A percentile compares a stretch with the other conserved stretches of the same genome.
phyloP scores from a whole-genome alignment of 2,113 vertebrate genomes.

The Aphyosemion australe region DNA sequence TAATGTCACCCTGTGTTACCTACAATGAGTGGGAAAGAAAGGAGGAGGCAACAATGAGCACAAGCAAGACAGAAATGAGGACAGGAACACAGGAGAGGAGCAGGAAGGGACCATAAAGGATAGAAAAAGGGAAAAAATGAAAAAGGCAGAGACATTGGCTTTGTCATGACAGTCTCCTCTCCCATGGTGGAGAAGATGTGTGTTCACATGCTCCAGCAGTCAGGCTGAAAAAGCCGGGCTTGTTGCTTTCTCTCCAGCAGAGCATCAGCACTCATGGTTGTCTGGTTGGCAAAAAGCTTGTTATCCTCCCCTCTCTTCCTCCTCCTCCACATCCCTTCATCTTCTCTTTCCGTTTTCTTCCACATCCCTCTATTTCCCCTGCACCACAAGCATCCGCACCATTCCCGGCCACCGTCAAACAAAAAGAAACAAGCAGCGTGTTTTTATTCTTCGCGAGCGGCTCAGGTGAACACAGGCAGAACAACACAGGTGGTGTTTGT shows the following conservation, averaged over 20 bases:
- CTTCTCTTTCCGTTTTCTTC: constrained; percentile 34
- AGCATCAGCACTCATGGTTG: constrained; percentile 62
- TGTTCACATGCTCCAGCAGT: constrained; percentile 72
- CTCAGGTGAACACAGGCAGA: constrained; percentile 52
- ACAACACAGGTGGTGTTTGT: constrained; percentile 43
- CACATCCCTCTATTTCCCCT: constrained; percentile 52
- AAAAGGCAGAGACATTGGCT: constrained; percentile 48
- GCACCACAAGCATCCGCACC: constrained; percentile 61
- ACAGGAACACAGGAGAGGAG: constrained; percentile 23
- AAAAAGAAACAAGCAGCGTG: constrained; percentile 50
- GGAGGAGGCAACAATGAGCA: constrained; percentile 35
- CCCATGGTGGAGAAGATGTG: constrained; percentile 57
- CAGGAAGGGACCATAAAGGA: constrained; percentile 46
- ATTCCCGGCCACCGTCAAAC: constrained; percentile 52
- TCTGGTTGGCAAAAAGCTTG: constrained; percentile 72
- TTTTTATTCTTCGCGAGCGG: constrained; percentile 39
- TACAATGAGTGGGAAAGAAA: constrained; percentile 37
- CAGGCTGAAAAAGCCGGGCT: constrained; percentile 71
- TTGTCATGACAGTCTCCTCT: constrained; percentile 68
- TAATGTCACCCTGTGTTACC: constrained; percentile 63
- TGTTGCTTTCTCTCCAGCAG: constrained; percentile 74
- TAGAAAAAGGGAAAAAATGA: constrained; percentile 13
- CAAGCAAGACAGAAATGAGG: constrained; percentile 46
- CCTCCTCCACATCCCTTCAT: constrained; percentile 45
- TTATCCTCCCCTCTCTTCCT: constrained; percentile 49